Base-by-base conservation (phyloP, 2,888 invertebrate species). In the Scaptomyza parva region DNA sequence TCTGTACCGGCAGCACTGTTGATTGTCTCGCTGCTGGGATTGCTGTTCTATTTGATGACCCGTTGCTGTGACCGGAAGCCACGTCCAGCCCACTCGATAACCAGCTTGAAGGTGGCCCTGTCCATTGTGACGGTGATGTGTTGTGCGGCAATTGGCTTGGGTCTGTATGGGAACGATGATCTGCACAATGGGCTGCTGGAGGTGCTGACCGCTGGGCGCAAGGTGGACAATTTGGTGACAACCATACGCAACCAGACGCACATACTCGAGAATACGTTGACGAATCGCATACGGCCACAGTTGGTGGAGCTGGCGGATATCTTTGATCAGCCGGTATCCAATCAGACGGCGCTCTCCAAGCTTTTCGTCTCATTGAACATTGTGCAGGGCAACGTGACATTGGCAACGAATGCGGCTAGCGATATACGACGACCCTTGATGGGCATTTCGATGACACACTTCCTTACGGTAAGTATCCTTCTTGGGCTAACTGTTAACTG, bases 11-110 rank as follows among this genome's bases (percentile, higher is more conserved):
- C 98, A 62, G 96, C 97, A 39, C 95, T 97, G 95, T 94, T 98
- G 88, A 97, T 98, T 88, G 93, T 98, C 68, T 97, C 98, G 26
- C 93, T 98, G 85, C 94, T 97, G 78, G 94, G 98, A 54, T 94
- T 98, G 82, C 94, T 98, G 79, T 95, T 98, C 88, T 98, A 98
- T 93, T 94, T 98, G 91, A 95, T 98, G 92, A 97, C 97, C 88
- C 94, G 98, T 93, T 98, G 98, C 93, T 98, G 98, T 94, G 98
- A 98, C 93, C 94, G 97, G 88, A 97, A 97, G 92, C 97, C 97
- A 78, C 94, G 97, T 58, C 96, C 97, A 67, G 95, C 96, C 64
- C 95, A 95, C 91, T 97, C 97, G 86, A 97, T 98, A 91, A 95
- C 96, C 51, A 96, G 97, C 83, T 93, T 98, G 77, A 96, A 96